A percentile compares a stretch with the other conserved stretches of the same genome.
Conservation (phyloP, 1,140 invertebrate genomes). For the Andricus grossulariae region DNA sequence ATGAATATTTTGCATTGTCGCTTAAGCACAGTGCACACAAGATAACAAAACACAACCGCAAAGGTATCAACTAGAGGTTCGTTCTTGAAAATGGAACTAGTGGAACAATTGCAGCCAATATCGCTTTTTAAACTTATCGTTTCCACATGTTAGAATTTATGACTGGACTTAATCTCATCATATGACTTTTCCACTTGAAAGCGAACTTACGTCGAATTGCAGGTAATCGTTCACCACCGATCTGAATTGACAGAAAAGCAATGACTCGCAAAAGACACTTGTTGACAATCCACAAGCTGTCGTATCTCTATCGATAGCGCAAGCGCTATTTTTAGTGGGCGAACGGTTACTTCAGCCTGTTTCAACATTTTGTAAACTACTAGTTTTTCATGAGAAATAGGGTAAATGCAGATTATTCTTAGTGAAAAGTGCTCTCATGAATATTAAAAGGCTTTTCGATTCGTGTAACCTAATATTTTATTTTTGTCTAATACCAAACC, state of each 20-base stretch:
- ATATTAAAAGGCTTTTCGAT: conserved; percentile 59
- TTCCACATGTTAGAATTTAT: conserved; percentile 18
- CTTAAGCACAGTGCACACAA: no score
- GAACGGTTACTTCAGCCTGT: not conserved
- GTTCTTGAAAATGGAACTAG: no score
- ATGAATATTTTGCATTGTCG: no score
- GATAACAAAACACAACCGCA: no score
- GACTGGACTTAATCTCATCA: conserved; percentile 22
- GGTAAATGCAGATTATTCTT: not conserved
- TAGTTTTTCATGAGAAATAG: no score
- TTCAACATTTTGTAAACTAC: not conserved
- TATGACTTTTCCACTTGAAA: conserved; percentile 20
- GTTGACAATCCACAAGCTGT: not conserved
- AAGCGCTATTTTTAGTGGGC: conserved; percentile 1
- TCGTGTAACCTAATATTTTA: conserved; percentile 50
- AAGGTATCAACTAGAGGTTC: no score
- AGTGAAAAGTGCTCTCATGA: conserved; percentile 47
- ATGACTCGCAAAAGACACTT: conserved; percentile 2
- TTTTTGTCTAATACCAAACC: conserved; percentile 57
- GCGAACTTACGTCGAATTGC: conserved; percentile 10
- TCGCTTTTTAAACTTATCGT: conserved; percentile 1
- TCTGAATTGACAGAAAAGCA: conserved; percentile 17
- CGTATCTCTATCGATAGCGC: not conserved
- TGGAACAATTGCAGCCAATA: not conserved
- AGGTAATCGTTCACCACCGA: conserved; percentile 10